Evolutionary conservation across 2,797 vertebrate genomes (phyloP).

Genomic region (Gallinago solitaria): DNA sequence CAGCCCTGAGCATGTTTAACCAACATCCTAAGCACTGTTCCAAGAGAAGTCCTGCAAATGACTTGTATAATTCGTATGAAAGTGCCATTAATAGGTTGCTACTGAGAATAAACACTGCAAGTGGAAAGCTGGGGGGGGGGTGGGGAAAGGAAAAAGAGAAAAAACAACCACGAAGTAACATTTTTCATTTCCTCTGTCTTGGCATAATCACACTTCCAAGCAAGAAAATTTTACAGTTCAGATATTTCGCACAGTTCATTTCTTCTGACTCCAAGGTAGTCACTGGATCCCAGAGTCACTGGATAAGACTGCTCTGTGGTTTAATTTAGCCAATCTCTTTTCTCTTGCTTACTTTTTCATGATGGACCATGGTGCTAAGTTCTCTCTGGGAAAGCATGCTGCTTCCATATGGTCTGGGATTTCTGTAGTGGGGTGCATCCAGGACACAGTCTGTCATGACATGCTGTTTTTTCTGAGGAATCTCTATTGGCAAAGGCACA

Average conservation of each 20-base stretch:
- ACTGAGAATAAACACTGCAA: background rate
- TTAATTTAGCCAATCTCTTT: conserved; percentile 49
- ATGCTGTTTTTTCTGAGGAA: conserved; percentile 27
- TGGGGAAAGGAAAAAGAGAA: background rate
- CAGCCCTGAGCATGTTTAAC: background rate
- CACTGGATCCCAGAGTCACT: background rate
- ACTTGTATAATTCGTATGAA: background rate
- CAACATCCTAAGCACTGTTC: background rate
- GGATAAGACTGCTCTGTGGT: background rate
- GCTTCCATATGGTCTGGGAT: conserved; percentile 63
- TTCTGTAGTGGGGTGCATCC: conserved; percentile 42
- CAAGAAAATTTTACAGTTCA: conserved; percentile 1
- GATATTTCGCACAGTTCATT: background rate
- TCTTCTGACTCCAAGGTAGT: background rate
- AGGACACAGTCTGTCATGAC: conserved; percentile 60
- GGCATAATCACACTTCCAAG: conserved; percentile 4
- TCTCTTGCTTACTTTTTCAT: conserved; percentile 24
- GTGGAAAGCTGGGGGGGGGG: background rate
- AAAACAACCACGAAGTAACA: background rate
- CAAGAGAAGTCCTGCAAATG: background rate
- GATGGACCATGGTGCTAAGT: conserved; percentile 26
- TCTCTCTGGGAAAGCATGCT: conserved; percentile 43
- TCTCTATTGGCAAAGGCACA: background rate
- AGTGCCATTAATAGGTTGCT: background rate
- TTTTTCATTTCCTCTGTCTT: conserved; percentile 7